A percentile compares a stretch with the other conserved stretches of the same genome.
phyloP scores from a whole-genome alignment of 2,113 vertebrate species.

The Aegithalos caudatus region DNA sequence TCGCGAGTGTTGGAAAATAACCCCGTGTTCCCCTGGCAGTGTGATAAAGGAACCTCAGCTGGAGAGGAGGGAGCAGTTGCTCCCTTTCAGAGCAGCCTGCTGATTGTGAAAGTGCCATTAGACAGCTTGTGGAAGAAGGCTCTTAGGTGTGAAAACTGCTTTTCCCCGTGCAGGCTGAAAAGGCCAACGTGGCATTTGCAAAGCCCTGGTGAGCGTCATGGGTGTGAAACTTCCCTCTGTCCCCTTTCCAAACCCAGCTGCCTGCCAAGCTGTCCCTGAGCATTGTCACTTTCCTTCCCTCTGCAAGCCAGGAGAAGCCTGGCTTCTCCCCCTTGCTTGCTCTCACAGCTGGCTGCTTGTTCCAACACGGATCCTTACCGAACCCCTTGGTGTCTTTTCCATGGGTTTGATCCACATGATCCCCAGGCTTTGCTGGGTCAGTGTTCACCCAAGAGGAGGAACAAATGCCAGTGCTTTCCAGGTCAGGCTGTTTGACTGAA shows the following conservation, averaged over 20 bases:
- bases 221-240: neutral
- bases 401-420: neutral
- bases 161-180: neutral
- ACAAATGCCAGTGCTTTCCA: neutral
- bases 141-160: neutral
- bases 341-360: neutral
- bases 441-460: neutral
- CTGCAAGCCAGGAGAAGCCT: neutral
- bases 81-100: neutral
- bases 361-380: neutral
- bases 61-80: neutral
- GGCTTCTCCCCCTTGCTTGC: neutral
- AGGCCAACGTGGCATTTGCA: slow-evolving; percentile 5
- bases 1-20: neutral
- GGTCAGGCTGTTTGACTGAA: neutral
- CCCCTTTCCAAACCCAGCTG: neutral
- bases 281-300: neutral
- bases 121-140: neutral
- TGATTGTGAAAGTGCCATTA: neutral
- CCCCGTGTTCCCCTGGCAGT: neutral
- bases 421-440: neutral
- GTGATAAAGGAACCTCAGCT: neutral
- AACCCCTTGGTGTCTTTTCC: neutral
- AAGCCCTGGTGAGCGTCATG: neutral
- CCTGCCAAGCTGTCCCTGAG: neutral